Evolutionary conservation across 1,140 invertebrate species (phyloP), one percentile per base, ranked within the genome.

Genomic region (Papilio polytes): DNA sequence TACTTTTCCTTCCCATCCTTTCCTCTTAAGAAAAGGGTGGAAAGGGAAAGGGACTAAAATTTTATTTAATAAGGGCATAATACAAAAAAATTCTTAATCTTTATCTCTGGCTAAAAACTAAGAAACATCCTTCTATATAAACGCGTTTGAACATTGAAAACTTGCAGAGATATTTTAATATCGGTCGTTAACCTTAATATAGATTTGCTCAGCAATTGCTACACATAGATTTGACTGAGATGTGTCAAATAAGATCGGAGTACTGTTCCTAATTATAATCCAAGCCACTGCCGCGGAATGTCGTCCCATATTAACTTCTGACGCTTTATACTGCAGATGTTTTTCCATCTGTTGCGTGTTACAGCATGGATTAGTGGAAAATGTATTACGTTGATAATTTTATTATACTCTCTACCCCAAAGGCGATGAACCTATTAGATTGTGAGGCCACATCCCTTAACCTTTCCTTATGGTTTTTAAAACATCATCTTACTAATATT

Each of bases 181-280:
- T 70, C 63, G 26, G 63, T 70, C 63, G 13, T 70, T 70, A 70
- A 36, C 63, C 63, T 70, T 70, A 31, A 70, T 70, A 36, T 70
- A 70, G 26, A 70, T 70, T 36, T 20, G 63, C 12, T 70, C 63
- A 31, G 63, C 63, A 70, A 70, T 7, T 70, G 26, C 31, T 70
- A 13, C 15, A 15, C 13, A 15, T 36, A 31, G 8, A 7, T 70
- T 22, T 31, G 26, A 70, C 59, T 22, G 59, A 12, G 59, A 15
- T 70, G 12, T n/a, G 63, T 70, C 63, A 70, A 70, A 31, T 70
- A 70, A 31, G 31, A 70, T 70, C 22, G 13, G 13, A 66, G 31
- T 31, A 70, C 63, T 26, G 13, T 15, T 70, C 63, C 63, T 36
- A 36, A 70, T 70, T 70, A 15, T 70, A 70, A 70, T 31, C 26